These are phyloP conservation scores for Isaurus tuberculatus DNA, from an alignment of 92 coral and sea anemone species.

Conservation along the genomic window DNA sequence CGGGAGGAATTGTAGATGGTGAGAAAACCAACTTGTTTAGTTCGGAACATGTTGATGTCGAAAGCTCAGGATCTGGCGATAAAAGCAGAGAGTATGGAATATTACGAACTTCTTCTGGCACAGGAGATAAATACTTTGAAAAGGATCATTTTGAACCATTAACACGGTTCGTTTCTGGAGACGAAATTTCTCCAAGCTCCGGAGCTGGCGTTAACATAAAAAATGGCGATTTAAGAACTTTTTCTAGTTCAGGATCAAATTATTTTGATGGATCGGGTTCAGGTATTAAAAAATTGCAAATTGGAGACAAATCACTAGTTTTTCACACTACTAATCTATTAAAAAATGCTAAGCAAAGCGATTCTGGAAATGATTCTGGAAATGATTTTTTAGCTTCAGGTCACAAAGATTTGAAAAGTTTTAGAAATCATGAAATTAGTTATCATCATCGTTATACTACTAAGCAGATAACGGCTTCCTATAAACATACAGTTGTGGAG, in stretches of 20 bases:
- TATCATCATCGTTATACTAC: background rate
- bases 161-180: background rate
- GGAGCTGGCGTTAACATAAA: background rate
- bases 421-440: background rate
- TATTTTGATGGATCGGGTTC: no score
- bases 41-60: no score
- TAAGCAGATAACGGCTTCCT: background rate
- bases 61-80: background rate
- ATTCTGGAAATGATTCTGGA: background rate
- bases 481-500: background rate
- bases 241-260: no score
- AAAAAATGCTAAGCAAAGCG: background rate
- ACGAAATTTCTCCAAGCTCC: background rate
- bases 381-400: conserved; percentile 17
- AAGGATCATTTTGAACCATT: background rate
- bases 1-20: background rate
- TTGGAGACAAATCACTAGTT: background rate
- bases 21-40: no score
- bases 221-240: no score
- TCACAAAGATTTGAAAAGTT: conserved; percentile 1
- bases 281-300: background rate
- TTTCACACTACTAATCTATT: background rate
- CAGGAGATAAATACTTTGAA: background rate
- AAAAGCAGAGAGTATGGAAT: background rate
- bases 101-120: no score